These are phyloP conservation scores for Arrhamphus sclerolepis DNA, from an alignment of 2,797 vertebrate species.

Conservation along the genomic window DNA sequence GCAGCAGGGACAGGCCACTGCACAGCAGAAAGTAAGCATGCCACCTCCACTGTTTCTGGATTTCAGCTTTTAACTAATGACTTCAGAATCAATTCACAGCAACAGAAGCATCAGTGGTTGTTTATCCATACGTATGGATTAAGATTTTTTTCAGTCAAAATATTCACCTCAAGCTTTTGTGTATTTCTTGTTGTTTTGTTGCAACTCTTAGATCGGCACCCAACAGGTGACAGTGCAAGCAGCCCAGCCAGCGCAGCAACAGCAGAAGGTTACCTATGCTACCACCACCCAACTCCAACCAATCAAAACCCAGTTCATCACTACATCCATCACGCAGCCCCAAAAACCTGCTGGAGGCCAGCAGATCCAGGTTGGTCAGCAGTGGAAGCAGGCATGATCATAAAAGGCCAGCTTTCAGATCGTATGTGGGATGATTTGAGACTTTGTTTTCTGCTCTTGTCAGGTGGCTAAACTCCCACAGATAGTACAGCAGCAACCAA, in stretches of 20 bases:
- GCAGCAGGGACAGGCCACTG: conserved; percentile 83
- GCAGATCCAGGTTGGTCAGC: conserved; percentile 84
- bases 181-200: not conserved
- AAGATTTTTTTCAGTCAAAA: too few species aligned
- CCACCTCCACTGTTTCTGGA: not conserved
- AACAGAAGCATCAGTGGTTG: not conserved
- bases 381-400: not conserved
- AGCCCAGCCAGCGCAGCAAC: conserved; percentile 82
- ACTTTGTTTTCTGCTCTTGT: conserved; percentile 49
- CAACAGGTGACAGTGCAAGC: conserved; percentile 89
- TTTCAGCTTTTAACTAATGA: not conserved
- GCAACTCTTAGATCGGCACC: conserved; percentile 74
- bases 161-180: not conserved
- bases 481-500: conserved; percentile 89
- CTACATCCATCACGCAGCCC: conserved; percentile 83
- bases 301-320: conserved; percentile 89
- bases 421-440: conserved; percentile 19
- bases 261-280: conserved; percentile 86
- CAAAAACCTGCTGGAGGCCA: conserved; percentile 85
- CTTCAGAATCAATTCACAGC: not conserved
- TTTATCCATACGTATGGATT: too few species aligned
- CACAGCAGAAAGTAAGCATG: conserved; percentile 88
- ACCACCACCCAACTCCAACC: conserved; percentile 81
- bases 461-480: conserved; percentile 94
- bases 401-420: not conserved